These are phyloP conservation scores for Dryoscopus gambensis DNA, from an alignment of 2,113 vertebrate species.

Conservation along the genomic window DNA sequence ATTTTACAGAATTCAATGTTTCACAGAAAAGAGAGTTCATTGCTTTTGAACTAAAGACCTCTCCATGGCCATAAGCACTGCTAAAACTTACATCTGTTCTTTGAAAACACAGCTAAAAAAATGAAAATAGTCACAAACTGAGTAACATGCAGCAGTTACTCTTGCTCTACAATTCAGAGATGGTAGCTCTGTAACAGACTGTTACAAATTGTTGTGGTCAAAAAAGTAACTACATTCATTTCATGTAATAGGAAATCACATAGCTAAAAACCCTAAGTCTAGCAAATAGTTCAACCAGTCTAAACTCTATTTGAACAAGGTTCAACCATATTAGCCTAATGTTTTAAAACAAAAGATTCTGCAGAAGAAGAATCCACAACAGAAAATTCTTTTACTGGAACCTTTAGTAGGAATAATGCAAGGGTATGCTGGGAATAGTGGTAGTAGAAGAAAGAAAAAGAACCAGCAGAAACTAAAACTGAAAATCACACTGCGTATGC, in stretches of 20 bases:
- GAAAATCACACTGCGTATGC: slow-evolving; percentile 3
- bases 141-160: not conserved
- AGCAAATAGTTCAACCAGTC: not conserved
- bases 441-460: not conserved
- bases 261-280: not conserved
- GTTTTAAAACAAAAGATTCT: not conserved
- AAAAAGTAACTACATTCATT: not conserved
- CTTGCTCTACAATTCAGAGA: not conserved
- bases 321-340: not conserved
- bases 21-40: not conserved
- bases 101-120: not conserved
- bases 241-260: not conserved
- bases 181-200: not conserved
- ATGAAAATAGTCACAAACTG: not conserved
- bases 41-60: not conserved
- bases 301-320: not conserved
- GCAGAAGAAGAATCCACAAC: not conserved
- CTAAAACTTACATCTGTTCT: not conserved
- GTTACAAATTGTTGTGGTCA: not conserved
- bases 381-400: not conserved
- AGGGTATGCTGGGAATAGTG: not conserved
- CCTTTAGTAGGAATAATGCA: not conserved
- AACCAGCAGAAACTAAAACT: not conserved
- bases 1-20: not conserved
- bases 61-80: not conserved